Base-by-base conservation (phyloP, 2,888 invertebrate species). In the Epirrita christyi region DNA sequence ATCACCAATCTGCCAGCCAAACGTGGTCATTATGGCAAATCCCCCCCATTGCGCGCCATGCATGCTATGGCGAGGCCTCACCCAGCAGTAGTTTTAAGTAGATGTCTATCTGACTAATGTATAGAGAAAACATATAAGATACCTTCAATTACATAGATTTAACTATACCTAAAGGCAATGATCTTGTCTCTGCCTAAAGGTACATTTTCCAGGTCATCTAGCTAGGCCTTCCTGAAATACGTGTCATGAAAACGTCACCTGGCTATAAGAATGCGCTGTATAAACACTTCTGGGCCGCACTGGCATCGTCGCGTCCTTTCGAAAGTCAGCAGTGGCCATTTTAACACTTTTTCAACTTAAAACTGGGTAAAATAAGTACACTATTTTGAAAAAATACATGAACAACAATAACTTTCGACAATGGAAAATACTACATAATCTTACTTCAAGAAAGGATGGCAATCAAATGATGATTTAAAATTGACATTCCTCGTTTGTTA, bases 221-320 rank as follows among this genome's bases (percentile, higher is more conserved):
- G 34, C 38, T 5, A 38, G 34, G 58, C 62, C 60, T 60, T 51
- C 56, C 50, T 48, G 56, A 63, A 52, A 47, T 52, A 44, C 7
- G 11, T 40, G 21, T 13, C 34, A 46, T 14, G 37, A 14, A 36
- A 48, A n/a, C n/a, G 42, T 59, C 51, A 59, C 92, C 88, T 92
- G 92, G 71, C 93, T 91, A 78, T 94, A 94, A 44, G 94, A 94
- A 79, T 94, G 95, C 54, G 94, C 93, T 44, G 95, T 94, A 73
- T 95, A 95, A 53, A 95, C 93, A 82, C 95, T 95, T 68, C 95
- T 92, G 8, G 94, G 94, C 64, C 95, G 93, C 67, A 93, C 92
- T 34, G 93, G 88, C 78, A 91, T 86, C 57, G 80, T 78, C 63
- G 82, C 83, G 66, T 92, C 91, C 73, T 92, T 92, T 73, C 92